These are phyloP conservation scores for Candidula unifasciata DNA, from an alignment of 2,888 invertebrate genomes.

Conservation along the genomic window DNA sequence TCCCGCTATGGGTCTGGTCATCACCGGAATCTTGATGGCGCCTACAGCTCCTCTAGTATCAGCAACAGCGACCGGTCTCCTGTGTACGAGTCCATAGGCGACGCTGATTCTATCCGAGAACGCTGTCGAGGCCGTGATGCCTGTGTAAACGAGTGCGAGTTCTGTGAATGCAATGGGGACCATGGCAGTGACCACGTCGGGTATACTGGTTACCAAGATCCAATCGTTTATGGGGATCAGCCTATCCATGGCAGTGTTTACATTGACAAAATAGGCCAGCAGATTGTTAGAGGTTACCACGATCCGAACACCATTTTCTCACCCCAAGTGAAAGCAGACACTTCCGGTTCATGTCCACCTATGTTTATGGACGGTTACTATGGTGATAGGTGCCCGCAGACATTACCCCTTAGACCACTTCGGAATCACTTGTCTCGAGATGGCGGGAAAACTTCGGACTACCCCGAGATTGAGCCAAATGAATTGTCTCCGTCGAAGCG, in stretches of 20 bases:
- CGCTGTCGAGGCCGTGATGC: slow-evolving; percentile 26
- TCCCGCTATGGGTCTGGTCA: slow-evolving; percentile 6
- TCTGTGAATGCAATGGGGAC: slow-evolving; percentile 42
- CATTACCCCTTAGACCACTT: slow-evolving; percentile 53
- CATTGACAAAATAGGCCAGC: slow-evolving; percentile 25
- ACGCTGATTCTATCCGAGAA: slow-evolving; percentile 51
- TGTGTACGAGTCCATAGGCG: slow-evolving; percentile 60
- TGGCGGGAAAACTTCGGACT: background rate
- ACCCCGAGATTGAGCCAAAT: slow-evolving; percentile 30
- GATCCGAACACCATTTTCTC: background rate
- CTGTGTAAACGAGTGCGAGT: slow-evolving; percentile 44
- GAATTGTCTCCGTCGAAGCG: slow-evolving; percentile 34
- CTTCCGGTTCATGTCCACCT: slow-evolving; percentile 42
- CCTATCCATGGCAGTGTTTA: background rate
- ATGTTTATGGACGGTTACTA: slow-evolving; percentile 53
- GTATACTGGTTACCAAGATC: slow-evolving; percentile 27
- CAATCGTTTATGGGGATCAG: slow-evolving; percentile 1
- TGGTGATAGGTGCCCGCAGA: slow-evolving; percentile 52
- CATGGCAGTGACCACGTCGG: slow-evolving; percentile 4
- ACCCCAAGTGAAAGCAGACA: slow-evolving; percentile 6
- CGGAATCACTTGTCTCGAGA: slow-evolving; percentile 20
- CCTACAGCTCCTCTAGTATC: slow-evolving; percentile 56
- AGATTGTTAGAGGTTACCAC: slow-evolving; percentile 36
- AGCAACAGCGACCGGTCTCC: slow-evolving; percentile 57
- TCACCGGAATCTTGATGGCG: slow-evolving; percentile 53